phyloP scores from a whole-genome alignment of 2,113 vertebrate genomes.

The Scortum barcoo region DNA sequence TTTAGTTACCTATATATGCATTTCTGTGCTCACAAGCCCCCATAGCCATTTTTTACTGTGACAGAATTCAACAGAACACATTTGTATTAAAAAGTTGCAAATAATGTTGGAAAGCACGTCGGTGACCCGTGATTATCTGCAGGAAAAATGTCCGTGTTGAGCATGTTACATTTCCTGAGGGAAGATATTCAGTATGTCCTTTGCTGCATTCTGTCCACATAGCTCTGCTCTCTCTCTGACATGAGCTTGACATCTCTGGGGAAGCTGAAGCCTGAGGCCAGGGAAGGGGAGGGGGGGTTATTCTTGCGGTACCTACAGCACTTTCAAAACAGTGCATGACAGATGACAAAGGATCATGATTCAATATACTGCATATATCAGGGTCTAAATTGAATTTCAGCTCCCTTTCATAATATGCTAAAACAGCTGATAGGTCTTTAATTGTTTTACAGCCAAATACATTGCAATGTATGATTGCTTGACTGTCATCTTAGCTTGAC shows the following conservation, averaged over 20 bases:
- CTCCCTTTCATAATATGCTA: conserved; percentile 16
- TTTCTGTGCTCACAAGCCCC: background rate
- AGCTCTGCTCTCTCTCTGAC: background rate
- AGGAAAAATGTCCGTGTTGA: background rate
- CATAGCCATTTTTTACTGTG: background rate
- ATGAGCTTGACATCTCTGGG: conserved; percentile 33
- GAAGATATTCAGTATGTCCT: conserved; percentile 19
- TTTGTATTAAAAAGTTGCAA: background rate
- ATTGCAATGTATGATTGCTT: background rate
- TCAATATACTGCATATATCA: conserved; percentile 24
- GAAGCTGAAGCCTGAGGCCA: conserved; percentile 26
- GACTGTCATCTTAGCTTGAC: background rate
- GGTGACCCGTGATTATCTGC: background rate
- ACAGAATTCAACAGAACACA: background rate
- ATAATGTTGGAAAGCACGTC: background rate
- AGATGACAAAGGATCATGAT: conserved; percentile 40
- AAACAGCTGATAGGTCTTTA: background rate
- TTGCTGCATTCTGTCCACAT: conserved; percentile 35
- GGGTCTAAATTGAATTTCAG: background rate
- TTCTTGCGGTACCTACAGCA: conserved; percentile 12
- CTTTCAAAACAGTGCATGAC: conserved; percentile 24
- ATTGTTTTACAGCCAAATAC: background rate
- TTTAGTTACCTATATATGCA: background rate
- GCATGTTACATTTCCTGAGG: conserved; percentile 9
- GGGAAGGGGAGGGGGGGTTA: conserved; percentile 14